Evolutionary conservation across 2,888 invertebrate genomes (phyloP), one percentile per base, ranked within the genome.

Genomic region (Alloscopus bannaensis): DNA sequence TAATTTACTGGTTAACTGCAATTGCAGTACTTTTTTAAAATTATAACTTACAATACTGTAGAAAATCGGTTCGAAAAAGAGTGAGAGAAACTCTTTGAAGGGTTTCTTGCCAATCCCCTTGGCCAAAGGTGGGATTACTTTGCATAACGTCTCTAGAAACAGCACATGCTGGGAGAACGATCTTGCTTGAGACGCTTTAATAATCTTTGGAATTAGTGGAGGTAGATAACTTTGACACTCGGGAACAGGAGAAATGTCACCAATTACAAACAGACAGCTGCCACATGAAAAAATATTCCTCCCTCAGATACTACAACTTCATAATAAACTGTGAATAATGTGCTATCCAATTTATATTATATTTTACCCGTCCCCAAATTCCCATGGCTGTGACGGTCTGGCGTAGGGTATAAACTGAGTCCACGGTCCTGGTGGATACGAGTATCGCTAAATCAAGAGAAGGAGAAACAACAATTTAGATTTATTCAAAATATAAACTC

Each of bases 381-480:
- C 90, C 91, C 91, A 91, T 0, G 90, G 90, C 83, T 90, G 90
- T 26, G 90, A 87, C 1, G 89, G 88, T 77, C 89, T 88, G n/a
- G 80, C 82, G 20, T 72, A 80, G 1, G 77, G 80, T 20, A 80
- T 69, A 45, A 80, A 69, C 24, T 76, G 78, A 26, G 64, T 66
- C 64, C 73, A 68, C 36, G 77, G 78, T n/a, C 81, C 77, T 28
- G 81, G 90, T 0, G 90, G 90, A 85, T 90, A 90, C 0, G 90
- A 90, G 86, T 90, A 90, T 90, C 90, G 89, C 89, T 89, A 84
- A 69, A 8, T 66, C n/a, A 24, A 2, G 16, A 3, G 42, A 22
- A 42, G 2, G 3, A 45, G 4, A 64, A 42, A 42, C 4, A 18
- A 3, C 45, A 8, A 64, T 3, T 20, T 66, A 13, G 13, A 40